These are phyloP conservation scores for Hozukius guyotensis DNA, from an alignment of 2,797 vertebrate genomes.

Conservation along the genomic window DNA sequence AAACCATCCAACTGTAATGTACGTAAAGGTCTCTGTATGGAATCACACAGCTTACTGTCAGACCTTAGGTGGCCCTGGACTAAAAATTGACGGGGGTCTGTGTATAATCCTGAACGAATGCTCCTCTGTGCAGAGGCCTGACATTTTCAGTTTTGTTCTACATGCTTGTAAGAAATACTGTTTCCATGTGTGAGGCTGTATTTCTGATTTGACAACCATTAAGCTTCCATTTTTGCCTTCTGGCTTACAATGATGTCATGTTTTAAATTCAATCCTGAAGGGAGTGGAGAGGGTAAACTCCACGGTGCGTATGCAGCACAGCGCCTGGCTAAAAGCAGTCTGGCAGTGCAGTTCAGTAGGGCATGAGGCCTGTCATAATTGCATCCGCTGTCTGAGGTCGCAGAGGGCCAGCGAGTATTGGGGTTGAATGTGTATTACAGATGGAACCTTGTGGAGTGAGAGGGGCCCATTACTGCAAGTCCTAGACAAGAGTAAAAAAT, in stretches of 20 bases:
- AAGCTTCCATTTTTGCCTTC: constrained; percentile 25
- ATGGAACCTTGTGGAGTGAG: constrained; percentile 66
- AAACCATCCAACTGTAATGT: constrained; percentile 7
- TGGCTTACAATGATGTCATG: constrained; percentile 49
- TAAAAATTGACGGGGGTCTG: background rate
- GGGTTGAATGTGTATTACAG: constrained; percentile 63
- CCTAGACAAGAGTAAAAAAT: constrained; percentile 72
- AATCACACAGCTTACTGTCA: constrained; percentile 19
- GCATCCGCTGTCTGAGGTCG: constrained; percentile 74
- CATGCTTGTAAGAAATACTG: background rate
- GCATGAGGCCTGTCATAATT: constrained; percentile 73
- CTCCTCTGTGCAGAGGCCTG: background rate
- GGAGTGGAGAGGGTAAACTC: constrained; percentile 18
- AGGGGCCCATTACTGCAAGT: constrained; percentile 70
- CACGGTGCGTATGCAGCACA: constrained; percentile 15
- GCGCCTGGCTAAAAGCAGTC: constrained; percentile 51
- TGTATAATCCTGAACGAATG: constrained; percentile 17
- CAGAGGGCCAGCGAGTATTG: constrained; percentile 58
- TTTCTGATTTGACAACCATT: constrained; percentile 32
- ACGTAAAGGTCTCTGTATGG: background rate
- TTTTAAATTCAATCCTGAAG: constrained; percentile 48
- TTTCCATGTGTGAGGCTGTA: background rate
- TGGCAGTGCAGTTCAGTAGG: constrained; percentile 51
- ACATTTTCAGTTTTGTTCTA: constrained; percentile 9
- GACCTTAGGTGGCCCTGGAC: background rate